phyloP scores from a whole-genome alignment of 2,888 invertebrate species.

The Tanypteryx hageni region DNA sequence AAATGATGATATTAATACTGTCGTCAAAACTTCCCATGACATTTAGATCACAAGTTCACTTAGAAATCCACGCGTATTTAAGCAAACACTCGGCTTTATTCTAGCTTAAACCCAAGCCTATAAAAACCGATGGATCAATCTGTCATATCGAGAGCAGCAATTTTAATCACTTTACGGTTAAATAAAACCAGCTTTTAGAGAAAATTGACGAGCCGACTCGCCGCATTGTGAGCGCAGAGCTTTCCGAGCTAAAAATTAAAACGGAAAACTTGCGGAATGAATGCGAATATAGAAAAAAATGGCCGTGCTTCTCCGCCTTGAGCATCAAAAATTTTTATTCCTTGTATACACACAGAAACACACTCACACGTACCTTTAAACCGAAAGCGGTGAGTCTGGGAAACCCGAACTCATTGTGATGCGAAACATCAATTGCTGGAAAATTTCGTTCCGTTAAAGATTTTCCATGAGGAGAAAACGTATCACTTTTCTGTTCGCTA shows the following conservation, averaged over 20 bases:
- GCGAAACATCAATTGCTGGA: neutral
- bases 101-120: neutral
- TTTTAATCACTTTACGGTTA: conserved; percentile 21
- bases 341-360: no score
- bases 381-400: neutral
- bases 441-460: conserved; percentile 9
- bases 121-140: neutral
- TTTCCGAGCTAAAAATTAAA: neutral
- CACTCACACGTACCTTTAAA: neutral
- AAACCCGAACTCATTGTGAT: neutral
- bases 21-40: neutral
- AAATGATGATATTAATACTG: neutral
- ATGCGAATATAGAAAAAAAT: neutral
- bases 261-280: neutral
- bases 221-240: neutral
- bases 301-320: neutral
- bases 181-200: conserved; percentile 29
- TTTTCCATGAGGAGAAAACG: neutral
- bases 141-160: conserved; percentile 2
- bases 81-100: neutral
- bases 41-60: neutral
- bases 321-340: neutral
- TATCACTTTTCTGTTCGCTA: conserved; percentile 45
- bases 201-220: conserved; percentile 1
- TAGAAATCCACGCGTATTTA: neutral